Conservation (phyloP, 2,888 invertebrate species). For the Buathra laborator region DNA sequence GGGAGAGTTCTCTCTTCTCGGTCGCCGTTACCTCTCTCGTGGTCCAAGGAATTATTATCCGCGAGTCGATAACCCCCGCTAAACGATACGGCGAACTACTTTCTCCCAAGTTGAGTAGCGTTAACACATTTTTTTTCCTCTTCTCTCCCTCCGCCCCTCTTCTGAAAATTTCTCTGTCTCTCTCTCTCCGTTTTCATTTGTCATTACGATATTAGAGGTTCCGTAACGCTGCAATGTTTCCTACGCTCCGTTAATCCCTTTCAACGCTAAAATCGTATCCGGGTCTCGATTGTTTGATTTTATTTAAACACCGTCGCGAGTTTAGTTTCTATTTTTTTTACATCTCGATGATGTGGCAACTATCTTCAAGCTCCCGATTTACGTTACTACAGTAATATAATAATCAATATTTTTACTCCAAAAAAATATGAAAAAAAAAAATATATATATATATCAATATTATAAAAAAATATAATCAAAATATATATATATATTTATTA, state of each 20-base stretch:
- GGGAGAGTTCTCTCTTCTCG: constrained; percentile 15
- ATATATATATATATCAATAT: background rate
- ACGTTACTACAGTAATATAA: background rate
- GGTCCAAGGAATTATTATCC: constrained; percentile 48
- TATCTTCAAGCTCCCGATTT: background rate
- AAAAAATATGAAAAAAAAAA: background rate
- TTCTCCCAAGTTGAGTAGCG: constrained; percentile 49
- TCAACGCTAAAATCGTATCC: constrained; percentile 6
- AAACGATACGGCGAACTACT: constrained; percentile 54
- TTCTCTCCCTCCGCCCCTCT: background rate
- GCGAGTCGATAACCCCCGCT: constrained; percentile 39
- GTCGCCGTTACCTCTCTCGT: constrained; percentile 41
- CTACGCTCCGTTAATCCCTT: background rate
- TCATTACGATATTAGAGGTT: constrained; percentile 15
- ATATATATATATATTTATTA: too few species aligned
- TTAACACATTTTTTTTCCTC: constrained; percentile 40
- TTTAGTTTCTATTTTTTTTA: background rate
- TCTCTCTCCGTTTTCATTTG: constrained; percentile 19
- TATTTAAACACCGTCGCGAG: background rate
- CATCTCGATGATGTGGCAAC: background rate
- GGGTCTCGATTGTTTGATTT: constrained; percentile 16
- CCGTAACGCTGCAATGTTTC: constrained; percentile 20
- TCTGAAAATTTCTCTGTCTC: constrained; percentile 1
- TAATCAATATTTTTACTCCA: background rate
- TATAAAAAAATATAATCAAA: background rate